Percentiles rank a stretch among this genome's conserved stretches.
These are phyloP conservation scores for Hirtodrosophila histrioides DNA, from an alignment of 2,888 invertebrate species.

Conservation along the genomic window DNA sequence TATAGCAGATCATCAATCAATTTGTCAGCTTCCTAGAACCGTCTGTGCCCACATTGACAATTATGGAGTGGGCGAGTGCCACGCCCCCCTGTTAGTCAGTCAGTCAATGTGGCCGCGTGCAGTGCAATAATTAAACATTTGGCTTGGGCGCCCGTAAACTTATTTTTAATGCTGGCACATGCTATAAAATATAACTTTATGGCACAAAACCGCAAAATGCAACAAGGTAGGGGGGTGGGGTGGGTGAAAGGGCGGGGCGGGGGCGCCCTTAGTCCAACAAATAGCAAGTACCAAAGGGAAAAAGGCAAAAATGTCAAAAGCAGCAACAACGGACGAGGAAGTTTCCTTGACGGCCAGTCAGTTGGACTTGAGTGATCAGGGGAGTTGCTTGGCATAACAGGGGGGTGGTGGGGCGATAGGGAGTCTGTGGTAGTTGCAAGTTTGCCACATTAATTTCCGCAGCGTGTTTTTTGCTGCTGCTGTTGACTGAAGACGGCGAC, in stretches of 20 bases:
- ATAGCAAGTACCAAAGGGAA: conserved; percentile 15
- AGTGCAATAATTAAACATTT: conserved; percentile 68
- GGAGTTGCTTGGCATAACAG: not conserved
- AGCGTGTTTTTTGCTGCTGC: conserved; percentile 39
- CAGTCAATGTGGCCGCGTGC: conserved; percentile 10
- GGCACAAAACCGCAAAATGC: conserved; percentile 67
- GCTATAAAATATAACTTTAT: conserved; percentile 72
- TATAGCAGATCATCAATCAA: conserved; percentile 83
- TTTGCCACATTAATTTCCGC: conserved; percentile 78
- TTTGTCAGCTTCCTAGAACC: conserved; percentile 74
- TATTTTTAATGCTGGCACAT: conserved; percentile 66
- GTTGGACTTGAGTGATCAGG: not conserved
- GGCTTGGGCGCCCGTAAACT: conserved; percentile 54
- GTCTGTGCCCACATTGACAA: conserved; percentile 63
- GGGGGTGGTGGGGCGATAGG: not conserved
- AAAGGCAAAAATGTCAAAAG: conserved; percentile 58
- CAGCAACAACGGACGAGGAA: conserved; percentile 41
- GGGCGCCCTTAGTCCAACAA: conserved; percentile 19
- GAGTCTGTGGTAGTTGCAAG: conserved; percentile 50
- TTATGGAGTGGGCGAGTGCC: conserved; percentile 37
- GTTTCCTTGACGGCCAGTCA: conserved; percentile 46
- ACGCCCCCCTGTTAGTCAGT: conserved; percentile 18
- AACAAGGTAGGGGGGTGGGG: conserved; percentile 10
- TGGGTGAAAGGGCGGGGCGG: not conserved
- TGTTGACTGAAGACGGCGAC: conserved; percentile 55